Base-by-base conservation (phyloP, 2,888 invertebrate species). In the Drosophila tanythrix region DNA sequence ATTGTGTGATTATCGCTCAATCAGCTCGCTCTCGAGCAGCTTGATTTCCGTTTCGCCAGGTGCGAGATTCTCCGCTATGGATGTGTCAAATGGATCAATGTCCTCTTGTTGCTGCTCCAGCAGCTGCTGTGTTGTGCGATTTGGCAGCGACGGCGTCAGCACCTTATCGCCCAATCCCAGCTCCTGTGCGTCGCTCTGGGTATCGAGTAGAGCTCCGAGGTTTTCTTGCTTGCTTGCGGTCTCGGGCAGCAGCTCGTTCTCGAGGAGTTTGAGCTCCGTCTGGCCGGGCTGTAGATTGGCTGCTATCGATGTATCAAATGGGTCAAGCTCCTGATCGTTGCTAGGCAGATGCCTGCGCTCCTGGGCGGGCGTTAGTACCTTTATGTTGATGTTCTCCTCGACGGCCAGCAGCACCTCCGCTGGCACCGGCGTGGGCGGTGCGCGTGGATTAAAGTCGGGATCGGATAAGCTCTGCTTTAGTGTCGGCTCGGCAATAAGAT, bases 1-100 rank as follows among this genome's bases (percentile, higher is more conserved):
- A 48, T 59, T 51, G 21, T 55, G 13, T 70, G 38, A 48, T 63
- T 92, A 93, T 31, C 90, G 88, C 69, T 95, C 94, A 81, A 96
- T 96, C 68, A 97, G 94, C 91, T 97, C 97, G 91, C 94, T 96
- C 81, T 97, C 97, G 27, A 97, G 91, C 46, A 97, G 92, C 91
- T 96, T 96, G 13, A 97, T 93, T 92, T 97, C 97, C 2, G 97
- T 96, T 92, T 95, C 96, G 5, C 97, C 96, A 0, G 97, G 97
- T 59, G 95, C 94, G 63, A 97, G 95, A 89, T 96, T 96, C 67
- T 94, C 94, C 0, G 97, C 97, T 83, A 97, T 96, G 0, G 97
- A 97, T 0, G 98, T 98, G 91, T 98, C 98, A 91, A 98, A 98
- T 0, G 98, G 98, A 94, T 97, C 97, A 11, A 93, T 92, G 81